Conservation (phyloP, 2,888 invertebrate species). For the Alloscopus bannaensis region DNA sequence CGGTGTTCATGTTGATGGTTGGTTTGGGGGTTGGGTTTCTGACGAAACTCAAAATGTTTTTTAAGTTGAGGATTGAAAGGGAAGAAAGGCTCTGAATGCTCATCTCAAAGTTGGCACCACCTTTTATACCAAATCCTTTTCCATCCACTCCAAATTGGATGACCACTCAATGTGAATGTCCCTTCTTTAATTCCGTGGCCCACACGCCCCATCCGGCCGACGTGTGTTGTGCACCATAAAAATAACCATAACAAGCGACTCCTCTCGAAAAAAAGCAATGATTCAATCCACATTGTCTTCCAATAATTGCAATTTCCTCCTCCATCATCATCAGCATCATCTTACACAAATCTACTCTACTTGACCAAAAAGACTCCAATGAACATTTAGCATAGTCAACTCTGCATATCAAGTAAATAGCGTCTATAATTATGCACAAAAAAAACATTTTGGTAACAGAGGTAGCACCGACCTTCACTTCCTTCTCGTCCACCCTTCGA, state of each 20-base stretch:
- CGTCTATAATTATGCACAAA: conserved; percentile 9
- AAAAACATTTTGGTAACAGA: conserved; percentile 4
- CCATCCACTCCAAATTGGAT: too few relatives aligned
- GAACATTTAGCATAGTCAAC: too few relatives aligned
- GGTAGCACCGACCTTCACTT: conserved; percentile 42
- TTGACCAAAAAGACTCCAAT: too few relatives aligned
- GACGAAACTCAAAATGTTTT: conserved; percentile 15
- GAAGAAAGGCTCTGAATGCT: conserved; percentile 35
- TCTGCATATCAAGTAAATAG: background rate
- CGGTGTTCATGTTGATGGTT: conserved; percentile 59
- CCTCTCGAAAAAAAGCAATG: too few relatives aligned
- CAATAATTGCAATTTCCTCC: conserved; percentile 2
- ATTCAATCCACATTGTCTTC: background rate
- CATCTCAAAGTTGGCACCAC: conserved; percentile 13
- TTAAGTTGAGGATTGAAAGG: conserved; percentile 5
- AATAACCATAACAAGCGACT: background rate
- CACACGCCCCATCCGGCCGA: conserved; percentile 21
- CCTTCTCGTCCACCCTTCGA: conserved; percentile 40
- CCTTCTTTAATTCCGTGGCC: too few relatives aligned
- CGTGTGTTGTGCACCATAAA: background rate
- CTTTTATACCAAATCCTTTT: conserved; percentile 39
- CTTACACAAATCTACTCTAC: conserved; percentile 1
- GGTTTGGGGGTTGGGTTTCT: conserved; percentile 26
- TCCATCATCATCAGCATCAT: background rate
- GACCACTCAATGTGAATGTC: too few relatives aligned